Base-by-base conservation (phyloP, 1,140 invertebrate species). In the Ostrea edulis region DNA sequence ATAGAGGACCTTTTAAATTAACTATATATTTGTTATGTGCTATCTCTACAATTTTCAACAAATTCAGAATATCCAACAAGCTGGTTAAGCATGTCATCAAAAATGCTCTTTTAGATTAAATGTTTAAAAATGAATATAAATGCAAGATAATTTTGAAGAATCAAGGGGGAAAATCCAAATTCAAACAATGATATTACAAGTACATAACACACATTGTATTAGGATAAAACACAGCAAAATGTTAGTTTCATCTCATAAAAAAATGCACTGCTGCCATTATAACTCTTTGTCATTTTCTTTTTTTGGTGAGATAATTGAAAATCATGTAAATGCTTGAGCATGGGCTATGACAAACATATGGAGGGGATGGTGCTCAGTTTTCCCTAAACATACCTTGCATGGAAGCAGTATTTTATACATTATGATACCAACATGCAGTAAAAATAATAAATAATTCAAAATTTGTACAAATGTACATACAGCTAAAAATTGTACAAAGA, bases 221-320 rank as follows among this genome's bases (percentile, higher is more conserved):
- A 81, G 14, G 17, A 29, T 25, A 81, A 11, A 29, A 81, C 25
- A 81, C 44, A 29, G 25, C 71, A 81, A 81, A 81, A 81, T 81
- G 22, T 81, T 35, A 81, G 71, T 81, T 81, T 81, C 44, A 35
- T 35, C 71, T 35, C 25, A 81, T 22, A 81, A 29, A 71, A 77
- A 35, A 35, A 29, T 22, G 14, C 14, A 9, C 44, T 81, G 44
- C 44, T 81, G 71, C 44, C 25, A 29, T 22, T 22, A 25, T 35
- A 7, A 22, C 22, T 44, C 22, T 14, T 62, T 62, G 17, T 62
- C 55, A 62, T 2, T n/a, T 20, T 62, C 17, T 20, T 20, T 20
- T 17, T 62, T 12, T n/a, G n/a, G 35, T 8, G n/a, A n/a, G 14
- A 62, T 20, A 62, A 62, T 17, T 62, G 20, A 55, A 62, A 62